These are phyloP conservation scores for Myanophis thanlyinensis DNA, from an alignment of 2,113 vertebrate species.

Conservation along the genomic window DNA sequence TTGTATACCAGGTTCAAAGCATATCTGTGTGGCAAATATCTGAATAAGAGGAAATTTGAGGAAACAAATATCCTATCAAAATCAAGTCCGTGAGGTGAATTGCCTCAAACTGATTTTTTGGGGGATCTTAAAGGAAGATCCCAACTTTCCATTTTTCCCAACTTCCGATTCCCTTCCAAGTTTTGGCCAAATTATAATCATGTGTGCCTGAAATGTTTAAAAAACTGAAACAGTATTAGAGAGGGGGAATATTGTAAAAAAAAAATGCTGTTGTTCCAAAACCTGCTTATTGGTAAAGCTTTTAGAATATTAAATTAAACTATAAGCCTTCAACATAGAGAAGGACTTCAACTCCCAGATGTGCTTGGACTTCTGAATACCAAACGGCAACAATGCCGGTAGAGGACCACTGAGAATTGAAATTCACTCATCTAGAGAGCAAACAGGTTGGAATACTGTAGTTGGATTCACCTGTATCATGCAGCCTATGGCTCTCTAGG, in stretches of 20 bases:
- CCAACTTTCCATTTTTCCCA: neutral
- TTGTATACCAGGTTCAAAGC: neutral
- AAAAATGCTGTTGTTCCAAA: neutral
- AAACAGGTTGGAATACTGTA: neutral
- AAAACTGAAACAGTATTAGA: neutral
- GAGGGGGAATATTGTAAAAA: neutral
- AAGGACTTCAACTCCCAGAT: neutral
- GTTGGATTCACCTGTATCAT: neutral
- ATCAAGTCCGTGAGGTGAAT: neutral
- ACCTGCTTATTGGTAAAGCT: neutral
- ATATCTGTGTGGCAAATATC: neutral
- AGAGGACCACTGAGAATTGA: neutral
- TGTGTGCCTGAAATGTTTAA: neutral
- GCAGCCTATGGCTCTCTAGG: neutral
- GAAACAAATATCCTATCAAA: neutral
- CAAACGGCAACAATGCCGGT: neutral
- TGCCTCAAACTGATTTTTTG: neutral
- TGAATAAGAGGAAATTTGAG: neutral
- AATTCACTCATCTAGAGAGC: neutral
- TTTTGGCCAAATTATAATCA: neutral
- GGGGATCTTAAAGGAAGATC: neutral
- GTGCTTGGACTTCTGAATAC: neutral
- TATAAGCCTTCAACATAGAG: neutral
- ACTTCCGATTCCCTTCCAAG: neutral
- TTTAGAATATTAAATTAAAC: neutral